phyloP scores from a whole-genome alignment of 2,797 vertebrate genomes.

The Gobionotothen gibberifrons region DNA sequence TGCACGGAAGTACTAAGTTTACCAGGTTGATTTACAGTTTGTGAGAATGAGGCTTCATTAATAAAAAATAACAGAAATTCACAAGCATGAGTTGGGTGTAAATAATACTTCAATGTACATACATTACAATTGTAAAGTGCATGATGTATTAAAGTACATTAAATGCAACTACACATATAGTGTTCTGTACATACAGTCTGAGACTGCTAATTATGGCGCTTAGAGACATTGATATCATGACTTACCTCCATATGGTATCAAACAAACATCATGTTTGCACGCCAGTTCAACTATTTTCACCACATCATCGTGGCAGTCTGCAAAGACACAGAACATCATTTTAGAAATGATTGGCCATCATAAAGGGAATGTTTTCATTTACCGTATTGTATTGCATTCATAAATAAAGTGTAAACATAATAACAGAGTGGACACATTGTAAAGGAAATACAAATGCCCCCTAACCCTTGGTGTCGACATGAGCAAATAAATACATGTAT shows the following conservation, averaged over 20 bases:
- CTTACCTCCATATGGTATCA: conserved; percentile 98
- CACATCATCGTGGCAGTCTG: conserved; percentile 95
- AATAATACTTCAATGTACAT: too few relatives aligned
- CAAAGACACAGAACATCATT: conserved; percentile 46
- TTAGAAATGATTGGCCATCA: conserved; percentile 18
- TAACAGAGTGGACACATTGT: conserved; percentile 21
- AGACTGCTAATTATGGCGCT: conserved; percentile 27
- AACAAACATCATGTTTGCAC: conserved; percentile 94
- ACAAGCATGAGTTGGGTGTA: too few relatives aligned
- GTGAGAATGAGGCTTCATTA: too few relatives aligned
- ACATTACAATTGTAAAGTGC: too few relatives aligned
- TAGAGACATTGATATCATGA: conserved; percentile 5
- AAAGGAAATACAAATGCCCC: conserved; percentile 27
- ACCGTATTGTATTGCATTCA: conserved; percentile 18
- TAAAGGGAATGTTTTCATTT: conserved; percentile 24
- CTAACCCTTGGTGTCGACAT: conserved; percentile 13
- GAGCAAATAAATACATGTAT: conserved; percentile 52
- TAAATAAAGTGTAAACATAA: conserved; percentile 36
- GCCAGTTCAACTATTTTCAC: conserved; percentile 96
- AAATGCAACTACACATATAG: conserved; percentile 7
- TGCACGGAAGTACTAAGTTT: not conserved
- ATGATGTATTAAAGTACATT: not conserved
- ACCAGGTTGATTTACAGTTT: not conserved
- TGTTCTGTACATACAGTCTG: not conserved
- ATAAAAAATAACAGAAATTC: too few relatives aligned